Evolutionary conservation across 2,113 vertebrate species (phyloP).

Genomic region (Campylorhamphus procurvoides): DNA sequence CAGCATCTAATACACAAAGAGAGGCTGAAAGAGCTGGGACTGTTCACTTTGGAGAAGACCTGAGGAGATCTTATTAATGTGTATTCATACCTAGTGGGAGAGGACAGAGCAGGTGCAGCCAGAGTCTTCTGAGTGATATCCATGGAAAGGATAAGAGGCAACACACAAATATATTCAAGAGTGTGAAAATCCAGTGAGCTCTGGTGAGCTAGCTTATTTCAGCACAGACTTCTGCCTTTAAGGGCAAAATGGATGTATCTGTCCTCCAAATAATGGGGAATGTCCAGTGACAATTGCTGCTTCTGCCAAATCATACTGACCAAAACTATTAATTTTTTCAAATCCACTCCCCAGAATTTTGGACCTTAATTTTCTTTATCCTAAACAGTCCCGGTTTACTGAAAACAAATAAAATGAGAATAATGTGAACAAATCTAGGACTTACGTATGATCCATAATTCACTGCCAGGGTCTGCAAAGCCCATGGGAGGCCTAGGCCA

Average conservation of each 20-base stretch:
- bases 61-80: not conserved
- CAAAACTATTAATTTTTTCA: not conserved
- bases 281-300: not conserved
- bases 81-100: not conserved
- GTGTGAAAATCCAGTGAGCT: not conserved
- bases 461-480: conserved; percentile 90
- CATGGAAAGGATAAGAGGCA: not conserved
- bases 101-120: not conserved
- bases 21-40: not conserved
- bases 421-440: not conserved
- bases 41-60: not conserved
- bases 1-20: not conserved
- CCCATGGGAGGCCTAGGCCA: conserved; percentile 93
- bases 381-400: not conserved
- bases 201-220: not conserved
- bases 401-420: not conserved
- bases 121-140: not conserved
- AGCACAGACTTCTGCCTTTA: not conserved
- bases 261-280: not conserved
- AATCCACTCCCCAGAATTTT: not conserved
- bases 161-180: not conserved
- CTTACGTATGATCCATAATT: conserved; percentile 94
- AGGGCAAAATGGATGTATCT: not conserved
- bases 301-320: accelerated
- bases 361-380: not conserved